These are phyloP conservation scores for Pollenia angustigena DNA, from an alignment of 2,888 invertebrate species.

Conservation along the genomic window DNA sequence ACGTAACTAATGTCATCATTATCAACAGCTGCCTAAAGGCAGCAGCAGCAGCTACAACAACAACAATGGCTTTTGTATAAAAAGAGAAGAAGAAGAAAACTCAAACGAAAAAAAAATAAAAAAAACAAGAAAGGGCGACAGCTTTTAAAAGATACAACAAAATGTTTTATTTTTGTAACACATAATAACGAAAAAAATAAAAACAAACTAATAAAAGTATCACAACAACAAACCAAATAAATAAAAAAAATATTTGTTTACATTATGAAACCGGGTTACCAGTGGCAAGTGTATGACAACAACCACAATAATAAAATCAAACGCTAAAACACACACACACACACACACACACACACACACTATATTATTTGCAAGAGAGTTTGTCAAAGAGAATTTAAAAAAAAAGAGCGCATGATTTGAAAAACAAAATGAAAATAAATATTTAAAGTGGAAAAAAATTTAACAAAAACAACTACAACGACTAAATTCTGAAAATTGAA, in stretches of 20 bases:
- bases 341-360: slow-evolving; percentile 6
- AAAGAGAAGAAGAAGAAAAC: slow-evolving; percentile 23
- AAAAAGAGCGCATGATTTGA: slow-evolving; percentile 60
- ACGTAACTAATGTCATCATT: slow-evolving; percentile 65
- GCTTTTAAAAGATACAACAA: slow-evolving; percentile 1
- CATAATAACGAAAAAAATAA: slow-evolving; percentile 19
- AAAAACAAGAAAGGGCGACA: slow-evolving; percentile 25
- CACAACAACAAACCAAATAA: slow-evolving; percentile 37
- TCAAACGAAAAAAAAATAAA: slow-evolving; percentile 20
- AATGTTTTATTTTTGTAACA: slow-evolving; percentile 24
- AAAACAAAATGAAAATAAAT: slow-evolving; percentile 23
- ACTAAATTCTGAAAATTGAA: slow-evolving; percentile 34
- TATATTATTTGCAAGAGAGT: background rate
- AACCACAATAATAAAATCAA: slow-evolving; percentile 33
- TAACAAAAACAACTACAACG: slow-evolving; percentile 50
- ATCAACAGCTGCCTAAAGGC: slow-evolving; percentile 68
- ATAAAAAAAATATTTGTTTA: slow-evolving; percentile 61
- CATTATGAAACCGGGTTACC: slow-evolving; percentile 73
- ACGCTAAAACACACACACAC: slow-evolving; percentile 31
- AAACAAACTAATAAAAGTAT: slow-evolving; percentile 44
- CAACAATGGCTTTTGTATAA: slow-evolving; percentile 7
- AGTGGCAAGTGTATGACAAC: slow-evolving; percentile 68
- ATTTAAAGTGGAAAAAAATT: slow-evolving; percentile 23
- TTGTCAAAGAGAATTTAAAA: background rate
- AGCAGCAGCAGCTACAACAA: slow-evolving; percentile 11